phyloP scores from a whole-genome alignment of 2,797 vertebrate genomes.

The Pitangus sulphuratus region DNA sequence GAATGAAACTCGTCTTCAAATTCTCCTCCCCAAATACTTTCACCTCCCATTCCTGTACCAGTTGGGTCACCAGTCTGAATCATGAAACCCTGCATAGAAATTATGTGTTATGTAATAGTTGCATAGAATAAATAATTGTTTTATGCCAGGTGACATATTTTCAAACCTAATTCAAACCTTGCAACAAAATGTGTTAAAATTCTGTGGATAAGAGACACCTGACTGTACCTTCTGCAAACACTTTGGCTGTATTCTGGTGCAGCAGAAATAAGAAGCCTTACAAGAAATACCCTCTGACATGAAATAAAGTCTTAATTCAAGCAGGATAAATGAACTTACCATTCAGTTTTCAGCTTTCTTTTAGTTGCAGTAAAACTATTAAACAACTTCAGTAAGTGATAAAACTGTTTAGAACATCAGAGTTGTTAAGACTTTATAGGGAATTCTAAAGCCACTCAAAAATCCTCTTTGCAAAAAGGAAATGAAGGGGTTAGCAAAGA shows the following conservation, averaged over 20 bases:
- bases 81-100: slow-evolving; percentile 91
- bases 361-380: neutral
- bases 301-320: neutral
- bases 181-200: neutral
- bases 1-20: slow-evolving; percentile 98
- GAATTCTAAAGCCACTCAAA: neutral
- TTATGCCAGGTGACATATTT: neutral
- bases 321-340: neutral
- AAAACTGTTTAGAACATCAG: neutral
- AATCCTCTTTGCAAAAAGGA: neutral
- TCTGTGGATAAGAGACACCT: neutral
- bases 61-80: slow-evolving; percentile 98
- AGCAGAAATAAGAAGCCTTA: neutral
- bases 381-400: neutral
- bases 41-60: slow-evolving; percentile 97
- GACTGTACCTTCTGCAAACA: neutral
- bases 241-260: neutral
- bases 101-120: neutral
- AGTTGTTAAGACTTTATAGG: neutral
- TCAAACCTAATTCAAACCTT: neutral
- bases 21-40: slow-evolving; percentile 99
- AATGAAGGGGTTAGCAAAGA: neutral
- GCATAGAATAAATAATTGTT: neutral
- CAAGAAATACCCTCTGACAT: neutral
- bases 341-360: neutral